Evolutionary conservation across 2,113 vertebrate species (phyloP), one percentile per base, ranked within the genome.

Genomic region (Calonectris borealis): DNA sequence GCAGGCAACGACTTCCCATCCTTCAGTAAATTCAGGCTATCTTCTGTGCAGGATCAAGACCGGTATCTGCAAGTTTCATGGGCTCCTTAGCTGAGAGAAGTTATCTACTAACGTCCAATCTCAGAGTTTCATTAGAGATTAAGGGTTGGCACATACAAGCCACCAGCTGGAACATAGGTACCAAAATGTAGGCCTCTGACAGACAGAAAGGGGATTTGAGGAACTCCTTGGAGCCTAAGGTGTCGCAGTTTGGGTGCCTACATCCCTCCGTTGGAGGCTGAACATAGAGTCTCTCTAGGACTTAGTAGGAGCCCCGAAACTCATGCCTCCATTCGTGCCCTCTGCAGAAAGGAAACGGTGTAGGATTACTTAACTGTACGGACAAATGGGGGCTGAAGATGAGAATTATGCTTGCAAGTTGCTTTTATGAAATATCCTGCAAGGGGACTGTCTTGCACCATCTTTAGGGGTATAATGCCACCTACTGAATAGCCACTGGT

Each of bases 391-490:
- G 36, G 19, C 20, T n/a, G 38, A 44, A 65, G 7, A 11, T 38
- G 17, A 86, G 11, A 22, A 17, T 8, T 65, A 12, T 5, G 16
- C 13, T n/a, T 57, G 18, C 36, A 61, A 84, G 20, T 38, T 44
- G 21, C 25, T 88, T 88, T 75, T 34, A 69, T 62, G 29, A 70
- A 72, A n/a, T 51, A 31, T 6, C 54, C 11, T 85, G n/a, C 1
- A 1, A 38, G 42, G 27, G 31, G 16, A 8, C 0, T 1, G 13
- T 12, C 49, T 42, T 79, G 70, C 49, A 82, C 61, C 54, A 88
- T 95, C 89, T 95, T 88, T 86, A 80, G 79, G 71, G 71, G 70
- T 95, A 81, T 66, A 94, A 93, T 97, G 86, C 95, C 95, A 96
- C 93, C 91, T 96, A 96, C 93, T 95, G 95, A 96, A 64, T 95